These are phyloP conservation scores for Carollia perspicillata DNA, from an alignment of 2,113 vertebrate genomes.

Conservation along the genomic window DNA sequence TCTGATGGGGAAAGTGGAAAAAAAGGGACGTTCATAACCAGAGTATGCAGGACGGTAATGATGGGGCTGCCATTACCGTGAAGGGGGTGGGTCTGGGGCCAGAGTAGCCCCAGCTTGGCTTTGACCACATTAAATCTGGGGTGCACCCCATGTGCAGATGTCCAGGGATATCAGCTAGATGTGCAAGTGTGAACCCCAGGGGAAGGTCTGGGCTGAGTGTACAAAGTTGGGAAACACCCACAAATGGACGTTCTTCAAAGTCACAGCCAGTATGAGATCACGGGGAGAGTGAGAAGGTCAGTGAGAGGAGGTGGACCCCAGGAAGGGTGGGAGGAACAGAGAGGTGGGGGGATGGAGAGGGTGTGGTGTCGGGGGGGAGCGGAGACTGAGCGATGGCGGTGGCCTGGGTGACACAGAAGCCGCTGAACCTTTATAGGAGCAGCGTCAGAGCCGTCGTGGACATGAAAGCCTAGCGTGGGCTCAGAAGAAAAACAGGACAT, in stretches of 20 bases:
- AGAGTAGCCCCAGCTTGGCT: neutral
- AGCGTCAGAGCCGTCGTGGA: rapidly evolving
- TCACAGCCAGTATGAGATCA: neutral
- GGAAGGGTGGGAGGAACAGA: neutral
- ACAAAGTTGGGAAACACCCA: neutral
- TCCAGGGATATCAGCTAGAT: too few relatives aligned
- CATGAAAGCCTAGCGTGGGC: rapidly evolving
- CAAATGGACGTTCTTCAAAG: neutral
- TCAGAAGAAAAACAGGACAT: neutral
- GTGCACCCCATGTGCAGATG: neutral
- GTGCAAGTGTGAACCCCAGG: neutral
- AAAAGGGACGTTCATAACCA: rapidly evolving
- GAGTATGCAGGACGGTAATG: neutral
- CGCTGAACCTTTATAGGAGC: neutral
- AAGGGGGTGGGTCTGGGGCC: neutral
- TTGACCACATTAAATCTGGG: neutral
- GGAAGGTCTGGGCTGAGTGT: neutral
- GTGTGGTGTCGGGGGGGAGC: rapidly evolving
- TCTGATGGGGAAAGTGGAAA: neutral
- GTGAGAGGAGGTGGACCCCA: neutral
- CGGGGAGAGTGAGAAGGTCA: neutral
- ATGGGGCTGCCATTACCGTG: neutral
- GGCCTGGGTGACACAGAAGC: neutral
- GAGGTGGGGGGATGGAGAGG: too few relatives aligned
- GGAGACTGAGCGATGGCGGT: rapidly evolving